Evolutionary conservation across 2,113 vertebrate genomes (phyloP).

Genomic region (Sardina pilchardus): DNA sequence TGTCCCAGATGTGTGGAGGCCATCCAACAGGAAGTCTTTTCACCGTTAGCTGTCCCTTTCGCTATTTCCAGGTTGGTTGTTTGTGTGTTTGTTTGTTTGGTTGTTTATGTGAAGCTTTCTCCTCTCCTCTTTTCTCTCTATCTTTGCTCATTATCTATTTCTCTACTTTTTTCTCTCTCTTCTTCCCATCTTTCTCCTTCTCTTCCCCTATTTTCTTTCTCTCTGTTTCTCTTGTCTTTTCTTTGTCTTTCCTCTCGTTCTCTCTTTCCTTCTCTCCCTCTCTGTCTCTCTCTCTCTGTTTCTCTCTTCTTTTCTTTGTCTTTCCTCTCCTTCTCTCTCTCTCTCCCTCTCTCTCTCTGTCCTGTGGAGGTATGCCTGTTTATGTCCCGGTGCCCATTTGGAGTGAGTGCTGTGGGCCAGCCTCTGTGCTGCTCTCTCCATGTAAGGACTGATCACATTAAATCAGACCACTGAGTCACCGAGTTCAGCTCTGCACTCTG

Average conservation of each 20-base stretch:
- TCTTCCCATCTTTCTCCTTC: constrained; percentile 3
- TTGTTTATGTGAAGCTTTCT: background rate
- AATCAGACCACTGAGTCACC: constrained; percentile 32
- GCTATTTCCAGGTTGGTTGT: background rate
- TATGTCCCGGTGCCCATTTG: background rate
- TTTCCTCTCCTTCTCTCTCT: constrained; percentile 19
- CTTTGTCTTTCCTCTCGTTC: constrained; percentile 30
- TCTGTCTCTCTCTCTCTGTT: constrained; percentile 13
- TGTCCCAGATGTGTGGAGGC: background rate
- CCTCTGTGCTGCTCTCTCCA: constrained; percentile 18
- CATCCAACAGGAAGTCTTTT: background rate
- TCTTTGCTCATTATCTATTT: background rate
- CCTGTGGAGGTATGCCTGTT: background rate
- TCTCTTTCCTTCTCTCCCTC: background rate
- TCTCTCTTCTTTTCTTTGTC: constrained; percentile 20
- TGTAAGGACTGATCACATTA: constrained; percentile 37
- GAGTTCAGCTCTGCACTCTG: constrained; percentile 28
- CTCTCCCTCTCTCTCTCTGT: constrained; percentile 19
- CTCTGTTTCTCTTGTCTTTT: constrained; percentile 43
- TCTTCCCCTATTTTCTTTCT: background rate
- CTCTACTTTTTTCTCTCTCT: constrained; percentile 39
- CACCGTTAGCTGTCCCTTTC: background rate
- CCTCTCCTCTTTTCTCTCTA: background rate
- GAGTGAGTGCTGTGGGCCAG: background rate
- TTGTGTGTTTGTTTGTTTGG: background rate